Evolutionary conservation across 2,888 invertebrate species (phyloP).

Genomic region (Sminthurinus aureus): DNA sequence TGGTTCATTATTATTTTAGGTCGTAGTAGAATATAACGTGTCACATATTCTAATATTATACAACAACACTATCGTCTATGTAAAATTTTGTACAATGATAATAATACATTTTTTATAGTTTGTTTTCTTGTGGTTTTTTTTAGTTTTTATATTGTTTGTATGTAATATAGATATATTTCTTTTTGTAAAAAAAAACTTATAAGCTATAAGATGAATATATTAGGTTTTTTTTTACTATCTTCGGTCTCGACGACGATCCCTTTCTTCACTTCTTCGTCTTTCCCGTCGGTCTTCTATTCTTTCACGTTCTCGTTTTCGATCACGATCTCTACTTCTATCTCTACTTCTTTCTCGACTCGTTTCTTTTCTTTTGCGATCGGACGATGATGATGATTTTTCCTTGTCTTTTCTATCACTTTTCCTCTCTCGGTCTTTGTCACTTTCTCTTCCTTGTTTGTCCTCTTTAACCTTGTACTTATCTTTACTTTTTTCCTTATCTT

Average conservation of each 20-base stretch:
- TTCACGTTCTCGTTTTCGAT: conserved; percentile 30
- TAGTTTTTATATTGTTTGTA: too few species aligned
- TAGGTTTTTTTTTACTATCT: neutral
- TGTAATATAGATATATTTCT: too few species aligned
- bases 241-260: conserved; percentile 25
- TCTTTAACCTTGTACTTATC: conserved; percentile 34
- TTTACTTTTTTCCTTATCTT: conserved; percentile 41
- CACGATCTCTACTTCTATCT: conserved; percentile 28
- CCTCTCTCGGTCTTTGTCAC: neutral
- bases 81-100: too few species aligned
- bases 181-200: too few species aligned
- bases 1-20: too few species aligned
- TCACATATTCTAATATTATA: too few species aligned
- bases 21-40: too few species aligned
- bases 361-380: neutral
- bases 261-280: conserved; percentile 37
- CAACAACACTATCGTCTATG: neutral
- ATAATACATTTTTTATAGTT: neutral
- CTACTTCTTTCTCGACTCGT: conserved; percentile 31
- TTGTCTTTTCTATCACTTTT: conserved; percentile 19
- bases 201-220: too few species aligned
- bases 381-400: neutral
- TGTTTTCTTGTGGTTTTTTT: neutral
- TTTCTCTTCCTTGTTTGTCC: conserved; percentile 12
- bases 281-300: conserved; percentile 29